These are phyloP conservation scores for Rhabdomys pumilio DNA, from an alignment of 2,797 vertebrate species.

Conservation along the genomic window DNA sequence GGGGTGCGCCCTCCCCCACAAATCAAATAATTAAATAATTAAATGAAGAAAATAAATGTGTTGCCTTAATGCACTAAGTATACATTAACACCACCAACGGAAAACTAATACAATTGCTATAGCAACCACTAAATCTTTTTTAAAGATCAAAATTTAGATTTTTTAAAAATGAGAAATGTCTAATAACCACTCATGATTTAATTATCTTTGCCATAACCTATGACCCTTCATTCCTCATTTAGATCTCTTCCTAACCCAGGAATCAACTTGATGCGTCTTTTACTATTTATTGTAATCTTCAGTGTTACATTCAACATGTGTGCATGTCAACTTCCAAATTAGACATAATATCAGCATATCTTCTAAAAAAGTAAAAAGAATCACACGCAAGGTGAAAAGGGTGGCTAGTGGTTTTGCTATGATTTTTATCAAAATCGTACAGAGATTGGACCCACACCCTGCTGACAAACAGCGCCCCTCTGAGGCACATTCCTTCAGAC, in stretches of 20 bases:
- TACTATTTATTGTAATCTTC: conserved; percentile 24
- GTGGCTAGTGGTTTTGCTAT: neutral
- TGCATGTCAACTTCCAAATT: conserved; percentile 57
- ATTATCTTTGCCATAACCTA: conserved; percentile 49
- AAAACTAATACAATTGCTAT: conserved; percentile 24
- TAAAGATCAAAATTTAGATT: conserved; percentile 59
- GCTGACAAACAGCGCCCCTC: neutral
- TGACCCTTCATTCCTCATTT: conserved; percentile 38
- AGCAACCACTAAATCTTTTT: neutral
- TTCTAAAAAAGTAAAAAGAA: conserved; percentile 34
- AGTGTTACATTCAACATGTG: conserved; percentile 22
- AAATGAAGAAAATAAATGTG: neutral
- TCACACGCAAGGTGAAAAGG: conserved; percentile 35
- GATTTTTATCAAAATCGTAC: conserved; percentile 22
- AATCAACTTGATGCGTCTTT: conserved; percentile 58
- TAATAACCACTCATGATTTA: conserved; percentile 47
- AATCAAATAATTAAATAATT: neutral
- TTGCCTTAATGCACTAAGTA: neutral
- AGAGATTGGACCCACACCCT: conserved; percentile 1
- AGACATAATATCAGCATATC: conserved; percentile 37
- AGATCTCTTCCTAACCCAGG: conserved; percentile 36
- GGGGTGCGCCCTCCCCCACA: neutral
- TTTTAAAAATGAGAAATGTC: conserved; percentile 60
- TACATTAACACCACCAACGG: neutral
- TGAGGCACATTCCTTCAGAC: neutral